Evolutionary conservation across 2,797 vertebrate genomes (phyloP).

Genomic region (Arrhamphus sclerolepis): DNA sequence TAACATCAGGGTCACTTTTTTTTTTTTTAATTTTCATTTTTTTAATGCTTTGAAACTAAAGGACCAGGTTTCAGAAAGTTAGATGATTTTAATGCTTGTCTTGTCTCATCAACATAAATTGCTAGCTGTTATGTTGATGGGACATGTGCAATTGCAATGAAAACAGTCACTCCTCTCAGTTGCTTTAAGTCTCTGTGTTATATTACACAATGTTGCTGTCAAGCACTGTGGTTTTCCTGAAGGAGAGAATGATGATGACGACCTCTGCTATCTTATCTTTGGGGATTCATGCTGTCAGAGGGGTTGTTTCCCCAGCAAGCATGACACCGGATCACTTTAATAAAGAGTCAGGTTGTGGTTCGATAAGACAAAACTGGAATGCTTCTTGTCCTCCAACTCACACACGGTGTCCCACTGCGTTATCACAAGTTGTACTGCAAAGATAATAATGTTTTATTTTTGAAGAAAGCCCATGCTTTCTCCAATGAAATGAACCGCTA

Average conservation of each 20-base stretch:
- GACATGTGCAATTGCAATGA: slow-evolving; percentile 27
- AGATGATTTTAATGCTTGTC: slow-evolving; percentile 38
- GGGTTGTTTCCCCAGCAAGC: slow-evolving; percentile 44
- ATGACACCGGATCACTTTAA: slow-evolving; percentile 55
- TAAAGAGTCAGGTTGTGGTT: slow-evolving; percentile 45
- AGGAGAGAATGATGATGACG: slow-evolving; percentile 41
- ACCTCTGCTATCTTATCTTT: slow-evolving; percentile 54
- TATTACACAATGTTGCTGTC: slow-evolving; percentile 48
- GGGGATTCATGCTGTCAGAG: slow-evolving; percentile 46
- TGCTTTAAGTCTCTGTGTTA: slow-evolving; percentile 27
- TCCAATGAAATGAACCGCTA: slow-evolving; percentile 63
- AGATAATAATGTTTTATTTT: slow-evolving; percentile 41
- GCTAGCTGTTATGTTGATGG: slow-evolving; percentile 25
- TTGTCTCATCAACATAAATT: slow-evolving; percentile 36
- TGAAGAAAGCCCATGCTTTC: slow-evolving; percentile 36
- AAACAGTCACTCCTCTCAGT: slow-evolving; percentile 27
- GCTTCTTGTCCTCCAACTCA: slow-evolving; percentile 10
- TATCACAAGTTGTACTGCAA: slow-evolving; percentile 33
- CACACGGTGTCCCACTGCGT: slow-evolving; percentile 31
- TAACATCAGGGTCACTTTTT: slow-evolving; percentile 46
- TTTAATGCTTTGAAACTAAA: slow-evolving; percentile 41
- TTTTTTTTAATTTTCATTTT: too few relatives aligned
- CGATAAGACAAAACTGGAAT: slow-evolving; percentile 37
- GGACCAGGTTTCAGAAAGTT: slow-evolving; percentile 35
- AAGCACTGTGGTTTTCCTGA: slow-evolving; percentile 31